Evolutionary conservation across 2,113 vertebrate species (phyloP).

Genomic region (Ancistrus triradiatus): DNA sequence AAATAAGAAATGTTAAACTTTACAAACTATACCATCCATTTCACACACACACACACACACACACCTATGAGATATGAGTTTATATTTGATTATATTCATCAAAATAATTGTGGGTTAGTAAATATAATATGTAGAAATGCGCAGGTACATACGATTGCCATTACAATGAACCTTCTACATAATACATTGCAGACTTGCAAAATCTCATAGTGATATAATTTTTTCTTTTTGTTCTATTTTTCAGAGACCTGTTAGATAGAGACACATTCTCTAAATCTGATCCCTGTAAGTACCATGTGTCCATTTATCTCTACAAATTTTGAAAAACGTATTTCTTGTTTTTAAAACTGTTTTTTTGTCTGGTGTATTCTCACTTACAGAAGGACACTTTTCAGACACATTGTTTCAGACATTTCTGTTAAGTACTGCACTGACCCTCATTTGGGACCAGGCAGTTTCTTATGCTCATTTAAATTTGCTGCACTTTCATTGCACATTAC

Average conservation of each 20-base stretch:
- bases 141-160: too few species aligned
- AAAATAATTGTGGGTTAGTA: too few species aligned
- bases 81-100: too few species aligned
- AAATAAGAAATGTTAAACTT: too few species aligned
- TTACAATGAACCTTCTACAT: too few species aligned
- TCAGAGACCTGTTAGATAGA: constrained; percentile 87
- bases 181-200: too few species aligned
- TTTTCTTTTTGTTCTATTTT: constrained; percentile 6
- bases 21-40: too few species aligned
- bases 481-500: constrained; percentile 43
- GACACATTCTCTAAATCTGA: constrained; percentile 97
- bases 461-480: constrained; percentile 18
- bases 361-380: background rate
- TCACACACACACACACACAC: too few species aligned
- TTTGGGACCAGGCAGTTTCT: background rate
- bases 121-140: too few species aligned
- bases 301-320: background rate
- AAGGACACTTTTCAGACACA: background rate
- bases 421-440: background rate
- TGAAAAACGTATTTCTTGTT: background rate
- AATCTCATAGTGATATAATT: background rate
- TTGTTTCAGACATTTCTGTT: background rate
- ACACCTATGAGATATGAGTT: too few species aligned
- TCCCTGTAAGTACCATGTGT: constrained; percentile 77
- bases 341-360: background rate